These are phyloP conservation scores for Myotis findleyi DNA, from an alignment of 2,797 vertebrate genomes.

Conservation along the genomic window DNA sequence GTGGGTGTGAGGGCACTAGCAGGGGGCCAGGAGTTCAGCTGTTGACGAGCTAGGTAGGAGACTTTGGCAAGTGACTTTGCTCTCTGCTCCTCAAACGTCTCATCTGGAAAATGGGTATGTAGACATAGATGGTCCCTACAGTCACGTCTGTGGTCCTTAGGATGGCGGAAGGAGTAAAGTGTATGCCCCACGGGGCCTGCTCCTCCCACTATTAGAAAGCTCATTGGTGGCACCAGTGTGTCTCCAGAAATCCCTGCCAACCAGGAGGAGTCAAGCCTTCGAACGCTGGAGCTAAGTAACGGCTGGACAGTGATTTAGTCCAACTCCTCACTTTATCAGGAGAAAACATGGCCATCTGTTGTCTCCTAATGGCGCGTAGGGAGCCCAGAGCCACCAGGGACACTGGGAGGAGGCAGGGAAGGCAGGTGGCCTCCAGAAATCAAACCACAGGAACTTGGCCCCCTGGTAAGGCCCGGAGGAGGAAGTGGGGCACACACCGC, in stretches of 20 bases:
- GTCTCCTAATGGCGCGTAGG: neutral
- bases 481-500: rapidly evolving
- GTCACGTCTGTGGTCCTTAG: neutral
- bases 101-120: neutral
- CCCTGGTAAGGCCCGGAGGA: neutral
- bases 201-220: neutral
- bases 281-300: neutral
- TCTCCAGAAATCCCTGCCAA: neutral
- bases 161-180: neutral
- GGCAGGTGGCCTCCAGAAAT: neutral
- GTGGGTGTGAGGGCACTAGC: neutral
- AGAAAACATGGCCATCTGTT: neutral
- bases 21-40: neutral
- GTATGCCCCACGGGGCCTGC: neutral
- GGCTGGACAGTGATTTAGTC: neutral
- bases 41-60: neutral
- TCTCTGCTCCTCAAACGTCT: neutral
- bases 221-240: neutral
- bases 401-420: neutral
- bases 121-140: neutral
- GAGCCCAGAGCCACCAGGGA: neutral
- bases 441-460: neutral
- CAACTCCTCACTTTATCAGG: neutral
- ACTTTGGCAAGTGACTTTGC: neutral
- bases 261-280: neutral